Percentiles rank a stretch among this genome's conserved stretches.
These are phyloP conservation scores for Drosophila antonietae DNA, from an alignment of 2,888 invertebrate genomes.

Conservation along the genomic window DNA sequence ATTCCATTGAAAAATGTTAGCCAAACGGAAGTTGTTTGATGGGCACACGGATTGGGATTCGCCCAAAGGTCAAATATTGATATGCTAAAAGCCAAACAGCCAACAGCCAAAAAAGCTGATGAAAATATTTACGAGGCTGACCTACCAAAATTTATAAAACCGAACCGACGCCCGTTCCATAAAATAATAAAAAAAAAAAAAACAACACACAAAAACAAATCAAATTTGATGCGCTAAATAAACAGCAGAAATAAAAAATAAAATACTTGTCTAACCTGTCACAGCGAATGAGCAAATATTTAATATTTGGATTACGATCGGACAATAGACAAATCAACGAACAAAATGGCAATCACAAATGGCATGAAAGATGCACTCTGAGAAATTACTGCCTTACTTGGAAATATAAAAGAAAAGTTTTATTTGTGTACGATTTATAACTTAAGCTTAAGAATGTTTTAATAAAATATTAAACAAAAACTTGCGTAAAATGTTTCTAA, in stretches of 20 bases:
- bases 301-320: conserved; percentile 45
- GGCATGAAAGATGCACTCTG: conserved; percentile 35
- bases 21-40: conserved; percentile 56
- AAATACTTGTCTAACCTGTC: conserved; percentile 63
- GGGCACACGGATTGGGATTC: neutral
- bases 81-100: neutral
- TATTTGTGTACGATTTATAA: too few relatives aligned
- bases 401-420: too few relatives aligned
- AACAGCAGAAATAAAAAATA: conserved; percentile 27
- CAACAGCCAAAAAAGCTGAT: neutral
- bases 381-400: neutral
- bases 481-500: too few relatives aligned
- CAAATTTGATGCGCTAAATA: conserved; percentile 40
- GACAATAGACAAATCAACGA: conserved; percentile 52
- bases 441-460: too few relatives aligned
- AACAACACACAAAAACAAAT: conserved; percentile 20
- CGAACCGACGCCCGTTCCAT: conserved; percentile 1
- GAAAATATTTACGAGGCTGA: conserved; percentile 30
- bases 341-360: conserved; percentile 28
- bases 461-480: too few relatives aligned
- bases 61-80: conserved; percentile 40
- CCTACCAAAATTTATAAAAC: conserved; percentile 23
- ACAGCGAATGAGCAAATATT: conserved; percentile 50
- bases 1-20: conserved; percentile 52
- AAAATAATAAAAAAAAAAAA: conserved; percentile 22